phyloP scores from a whole-genome alignment of 2,797 vertebrate species.

The Glyptemys insculpta region DNA sequence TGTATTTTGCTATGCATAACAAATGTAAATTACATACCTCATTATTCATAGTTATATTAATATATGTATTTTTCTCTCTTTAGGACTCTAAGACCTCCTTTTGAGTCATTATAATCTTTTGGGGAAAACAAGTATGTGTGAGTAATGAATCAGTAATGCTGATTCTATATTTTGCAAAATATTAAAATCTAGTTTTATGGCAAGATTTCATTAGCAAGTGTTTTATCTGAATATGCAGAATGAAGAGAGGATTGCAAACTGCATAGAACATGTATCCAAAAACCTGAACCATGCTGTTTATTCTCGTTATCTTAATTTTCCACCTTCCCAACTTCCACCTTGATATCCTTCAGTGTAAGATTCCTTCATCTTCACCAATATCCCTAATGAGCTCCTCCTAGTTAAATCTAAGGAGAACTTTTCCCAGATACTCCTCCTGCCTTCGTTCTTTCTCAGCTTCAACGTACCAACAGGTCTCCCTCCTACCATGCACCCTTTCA shows the following conservation, averaged over 20 bases:
- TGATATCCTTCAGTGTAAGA: accelerated
- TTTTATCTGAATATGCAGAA: slow-evolving; percentile 53
- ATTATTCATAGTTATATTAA: slow-evolving; percentile 56
- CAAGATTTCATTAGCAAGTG: background rate
- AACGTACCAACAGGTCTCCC: background rate
- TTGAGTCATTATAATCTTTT: slow-evolving; percentile 32
- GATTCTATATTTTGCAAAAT: slow-evolving; percentile 42
- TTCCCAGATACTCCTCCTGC: background rate
- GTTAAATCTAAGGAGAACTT: background rate
- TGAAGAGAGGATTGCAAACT: slow-evolving; percentile 30
- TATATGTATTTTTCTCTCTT: slow-evolving; percentile 47
- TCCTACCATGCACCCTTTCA: background rate
- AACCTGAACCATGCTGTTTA: background rate
- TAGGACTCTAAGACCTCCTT: slow-evolving; percentile 35
- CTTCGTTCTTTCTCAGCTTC: background rate
- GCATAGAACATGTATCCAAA: background rate
- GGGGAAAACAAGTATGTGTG: slow-evolving; percentile 10
- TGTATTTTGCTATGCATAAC: slow-evolving; percentile 58
- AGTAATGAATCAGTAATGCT: slow-evolving; percentile 34
- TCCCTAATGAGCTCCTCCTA: background rate
- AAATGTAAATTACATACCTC: slow-evolving; percentile 63
- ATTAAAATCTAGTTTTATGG: background rate
- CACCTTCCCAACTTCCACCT: accelerated
- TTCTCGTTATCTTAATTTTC: background rate
- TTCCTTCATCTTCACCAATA: background rate